Percentiles rank a stretch among this genome's conserved stretches.
Evolutionary conservation across 2,113 vertebrate genomes (phyloP).

Genomic region (Psilopsiagon aurifrons): DNA sequence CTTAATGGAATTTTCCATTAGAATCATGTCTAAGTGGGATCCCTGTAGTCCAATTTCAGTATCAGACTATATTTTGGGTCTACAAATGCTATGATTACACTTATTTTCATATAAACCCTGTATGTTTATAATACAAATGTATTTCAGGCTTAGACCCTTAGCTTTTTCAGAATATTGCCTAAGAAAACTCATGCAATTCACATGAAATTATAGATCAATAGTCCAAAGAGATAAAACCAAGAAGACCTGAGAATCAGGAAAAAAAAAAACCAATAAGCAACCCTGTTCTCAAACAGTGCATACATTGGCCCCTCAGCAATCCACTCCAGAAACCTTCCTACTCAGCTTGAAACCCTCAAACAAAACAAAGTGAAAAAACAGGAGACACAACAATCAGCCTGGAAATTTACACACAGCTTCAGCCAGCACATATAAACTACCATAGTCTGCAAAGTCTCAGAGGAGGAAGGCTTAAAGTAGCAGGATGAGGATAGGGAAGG

Average conservation of each 20-base stretch:
- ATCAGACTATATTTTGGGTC: not conserved
- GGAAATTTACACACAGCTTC: not conserved
- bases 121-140: not conserved
- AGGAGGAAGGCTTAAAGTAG: not conserved
- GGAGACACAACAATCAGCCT: not conserved
- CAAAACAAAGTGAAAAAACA: slow-evolving; percentile 8
- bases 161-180: not conserved
- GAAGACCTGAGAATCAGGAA: not conserved
- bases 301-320: not conserved
- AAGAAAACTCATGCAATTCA: not conserved
- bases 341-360: not conserved
- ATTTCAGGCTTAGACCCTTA: not conserved
- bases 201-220: not conserved
- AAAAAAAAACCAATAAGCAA: fast-evolving
- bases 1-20: not conserved
- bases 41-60: not conserved
- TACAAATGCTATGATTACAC: not conserved
- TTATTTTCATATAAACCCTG: not conserved
- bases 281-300: not conserved
- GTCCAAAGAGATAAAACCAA: not conserved
- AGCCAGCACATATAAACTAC: not conserved
- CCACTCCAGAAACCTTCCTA: not conserved
- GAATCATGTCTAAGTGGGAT: not conserved
- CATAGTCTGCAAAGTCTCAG: not conserved
- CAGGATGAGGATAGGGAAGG: not conserved